Evolutionary conservation across 2,888 invertebrate genomes (phyloP).

Genomic region (Meiosimyza platycephala): DNA sequence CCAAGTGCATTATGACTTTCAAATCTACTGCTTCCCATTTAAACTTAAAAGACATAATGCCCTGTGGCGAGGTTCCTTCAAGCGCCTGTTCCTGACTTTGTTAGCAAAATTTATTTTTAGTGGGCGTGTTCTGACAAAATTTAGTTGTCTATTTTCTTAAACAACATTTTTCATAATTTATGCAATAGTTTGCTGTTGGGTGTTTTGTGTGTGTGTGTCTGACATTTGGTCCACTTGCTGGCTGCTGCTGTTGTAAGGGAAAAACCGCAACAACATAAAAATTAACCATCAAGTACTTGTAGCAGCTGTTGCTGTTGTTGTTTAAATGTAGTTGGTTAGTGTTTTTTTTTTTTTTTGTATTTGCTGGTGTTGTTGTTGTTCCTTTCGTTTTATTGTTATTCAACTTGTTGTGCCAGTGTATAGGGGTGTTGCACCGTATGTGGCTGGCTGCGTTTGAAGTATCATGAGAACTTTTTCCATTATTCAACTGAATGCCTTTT

Average conservation of each 20-base stretch:
- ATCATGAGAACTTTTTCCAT: conserved; percentile 15
- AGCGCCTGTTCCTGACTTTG: too few relatives aligned
- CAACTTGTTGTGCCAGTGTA: conserved; percentile 10
- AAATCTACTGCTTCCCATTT: neutral
- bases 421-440: conserved; percentile 8
- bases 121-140: too few relatives aligned
- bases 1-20: neutral
- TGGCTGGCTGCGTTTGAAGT: conserved; percentile 5
- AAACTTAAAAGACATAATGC: neutral
- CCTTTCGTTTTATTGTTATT: neutral
- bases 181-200: neutral
- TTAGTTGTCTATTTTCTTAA: too few relatives aligned
- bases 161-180: neutral
- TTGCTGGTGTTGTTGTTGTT: neutral
- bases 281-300: conserved; percentile 11
- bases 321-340: neutral
- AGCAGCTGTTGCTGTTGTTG: conserved; percentile 1
- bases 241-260: conserved; percentile 22
- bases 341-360: neutral
- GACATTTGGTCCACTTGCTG: conserved; percentile 16
- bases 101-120: too few relatives aligned
- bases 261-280: neutral
- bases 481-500: conserved; percentile 1
- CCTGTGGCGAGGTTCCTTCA: neutral
- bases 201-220: conserved; percentile 1